Percentiles rank a stretch among this genome's conserved stretches.
Conservation (phyloP, 23 tunicate species). For the Halocynthia aurantium region DNA sequence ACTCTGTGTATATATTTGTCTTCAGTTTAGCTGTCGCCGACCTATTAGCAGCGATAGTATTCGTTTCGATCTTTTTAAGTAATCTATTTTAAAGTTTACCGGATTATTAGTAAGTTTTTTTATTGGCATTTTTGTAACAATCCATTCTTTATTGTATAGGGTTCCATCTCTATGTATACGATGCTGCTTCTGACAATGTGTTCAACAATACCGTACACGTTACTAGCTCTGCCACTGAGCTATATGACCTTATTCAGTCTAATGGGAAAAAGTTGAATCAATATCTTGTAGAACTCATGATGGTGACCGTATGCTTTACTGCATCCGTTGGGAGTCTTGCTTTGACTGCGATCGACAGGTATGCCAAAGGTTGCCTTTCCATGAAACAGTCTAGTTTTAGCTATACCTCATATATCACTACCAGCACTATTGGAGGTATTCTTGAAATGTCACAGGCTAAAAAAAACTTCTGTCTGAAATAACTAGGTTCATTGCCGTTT, state of each 20-base stretch:
- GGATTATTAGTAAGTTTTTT: background rate
- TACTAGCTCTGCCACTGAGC: background rate
- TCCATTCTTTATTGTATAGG: background rate
- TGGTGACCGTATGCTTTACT: slow-evolving; percentile 26
- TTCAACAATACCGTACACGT: no score
- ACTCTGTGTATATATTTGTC: slow-evolving; percentile 23
- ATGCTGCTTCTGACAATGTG: background rate
- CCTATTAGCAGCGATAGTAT: slow-evolving; percentile 15
- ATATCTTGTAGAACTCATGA: slow-evolving; percentile 22
- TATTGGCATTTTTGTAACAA: no score
- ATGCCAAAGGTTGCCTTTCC: background rate
- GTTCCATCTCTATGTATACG: background rate
- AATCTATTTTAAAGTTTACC: background rate
- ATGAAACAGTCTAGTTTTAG: background rate
- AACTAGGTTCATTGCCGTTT: slow-evolving; percentile 22
- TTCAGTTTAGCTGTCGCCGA: slow-evolving; percentile 28
- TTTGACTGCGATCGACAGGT: slow-evolving; percentile 26
- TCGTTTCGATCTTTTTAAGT: slow-evolving; percentile 26
- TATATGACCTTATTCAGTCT: background rate
- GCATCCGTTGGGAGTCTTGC: slow-evolving; percentile 26
- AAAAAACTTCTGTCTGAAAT: background rate
- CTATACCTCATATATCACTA: background rate
- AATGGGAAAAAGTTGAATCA: slow-evolving; percentile 3
- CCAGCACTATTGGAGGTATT: background rate
- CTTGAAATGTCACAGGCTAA: slow-evolving; percentile 1